Base-by-base conservation (phyloP, 92 coral and sea anemone genomes). In the Porites cylindrica region DNA sequence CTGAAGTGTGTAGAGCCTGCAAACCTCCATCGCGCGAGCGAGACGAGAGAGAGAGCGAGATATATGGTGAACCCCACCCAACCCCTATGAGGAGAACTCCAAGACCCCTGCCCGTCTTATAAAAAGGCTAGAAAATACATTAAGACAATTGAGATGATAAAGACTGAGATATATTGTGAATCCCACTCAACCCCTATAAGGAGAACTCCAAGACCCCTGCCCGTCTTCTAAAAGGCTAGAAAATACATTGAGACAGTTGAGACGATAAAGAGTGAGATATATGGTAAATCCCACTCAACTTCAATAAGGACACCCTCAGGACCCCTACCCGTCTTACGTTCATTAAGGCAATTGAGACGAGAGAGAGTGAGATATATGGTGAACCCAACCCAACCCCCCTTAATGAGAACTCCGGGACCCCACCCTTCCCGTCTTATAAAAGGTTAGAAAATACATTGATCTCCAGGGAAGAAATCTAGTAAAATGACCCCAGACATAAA, bases 1-100 rank as follows among this genome's bases (percentile, higher is more conserved):
- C 77, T 10, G 24, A 4, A 82, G 87, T 83, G 87, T 83, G 80
- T 50, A 62, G 80, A 83, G 80, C 87, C 80, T 60, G 76, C 17
- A n/a, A 50, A 81, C 20, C 11, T 51, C 66, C 76, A 29, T 52
- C 85, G 85, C 79, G 62, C 77, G 52, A 73, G 87, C 26, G 79
- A 64, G 79, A 38, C 74, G 87, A 73, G 87, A 73, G 80, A 73
- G 87, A 61, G 87, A 74, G 87, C 19, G 58, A 53, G 10, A 61
- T 38, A 38, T 72, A 63, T 51, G 80, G 62, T 61, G 72, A 7
- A 73, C 51, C 56, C 80, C 60, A 83, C 52, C 66, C 64, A 56
- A 58, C 16, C 80, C 87, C 87, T 38, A 19, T 81, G 38, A 29
- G 18, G 58, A 67, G 29, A 68, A 81, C 69, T 51, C 75, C 18